Evolutionary conservation across 2,797 vertebrate genomes (phyloP), one percentile per base, ranked within the genome.

Genomic region (Characodon lateralis): DNA sequence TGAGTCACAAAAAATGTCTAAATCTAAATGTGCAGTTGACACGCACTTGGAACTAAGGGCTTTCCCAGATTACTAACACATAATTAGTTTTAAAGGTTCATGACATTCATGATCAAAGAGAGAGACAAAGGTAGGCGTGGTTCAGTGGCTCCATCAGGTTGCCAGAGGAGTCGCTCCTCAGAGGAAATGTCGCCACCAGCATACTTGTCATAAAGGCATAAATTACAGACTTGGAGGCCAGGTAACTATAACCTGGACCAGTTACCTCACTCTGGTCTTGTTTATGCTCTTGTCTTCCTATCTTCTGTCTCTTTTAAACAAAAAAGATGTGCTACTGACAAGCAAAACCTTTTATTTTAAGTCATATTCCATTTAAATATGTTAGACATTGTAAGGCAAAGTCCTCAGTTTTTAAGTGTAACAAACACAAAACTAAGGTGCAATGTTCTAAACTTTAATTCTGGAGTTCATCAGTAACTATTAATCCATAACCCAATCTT

Each of bases 161-260:
- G 83, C 86, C 20, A 70, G 4, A 24, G 76, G 88, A 92, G 89
- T 91, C 87, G 9, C 85, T 85, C 84, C 82, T 82, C 76, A 58
- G 75, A 79, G 88, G 87, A 88, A 85, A 87, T n/a, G 86, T 83
- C 65, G 72, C 83, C 46, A 65, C 7, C 46, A 71, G 39, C 81
- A 81, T 59, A 61, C 78, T 82, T 81, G 88, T 85, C 43, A 63
- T 88, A 84, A 82, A 66, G 71, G 59, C 56, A n/a, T 53, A 91
- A 93, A 95, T 94, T 92, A 94, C 82, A 94, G 91, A 78, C 85
- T 81, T 39, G 68, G 76, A 28, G 81, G 41, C 14, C 84, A 88
- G 88, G 87, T 93, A 94, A 94, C 24, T 87, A 91, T 90, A 84
- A 92, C 89, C 85, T 93, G 83, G 73, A 76, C 84, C 2, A 73